Percentiles rank a stretch among this genome's conserved stretches.
Conservation (phyloP, 2,888 invertebrate species). For the Caenorhabditis sp. region DNA sequence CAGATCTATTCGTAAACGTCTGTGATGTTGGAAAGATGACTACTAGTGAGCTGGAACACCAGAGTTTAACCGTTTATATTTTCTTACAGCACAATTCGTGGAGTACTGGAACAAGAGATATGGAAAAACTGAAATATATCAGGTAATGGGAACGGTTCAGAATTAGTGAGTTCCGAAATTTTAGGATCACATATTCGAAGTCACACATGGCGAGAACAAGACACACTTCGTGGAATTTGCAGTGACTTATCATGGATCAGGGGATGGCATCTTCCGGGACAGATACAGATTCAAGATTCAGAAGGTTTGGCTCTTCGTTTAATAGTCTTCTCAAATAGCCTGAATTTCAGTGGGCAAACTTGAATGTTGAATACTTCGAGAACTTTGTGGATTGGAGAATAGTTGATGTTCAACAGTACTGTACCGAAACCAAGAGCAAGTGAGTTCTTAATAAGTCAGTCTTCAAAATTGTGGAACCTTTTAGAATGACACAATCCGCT, state of each 20-base stretch:
- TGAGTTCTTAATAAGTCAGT: background rate
- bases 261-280: constrained; percentile 1
- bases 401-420: constrained; percentile 1
- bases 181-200: constrained; percentile 14
- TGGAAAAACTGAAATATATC: constrained; percentile 16
- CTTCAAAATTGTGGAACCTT: background rate
- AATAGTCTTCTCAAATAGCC: background rate
- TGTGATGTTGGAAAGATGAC: constrained; percentile 40
- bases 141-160: background rate
- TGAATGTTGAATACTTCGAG: constrained; percentile 16
- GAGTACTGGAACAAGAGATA: constrained; percentile 43
- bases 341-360: constrained; percentile 24
- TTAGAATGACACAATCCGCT: constrained; percentile 26
- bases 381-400: constrained; percentile 29
- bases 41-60: background rate
- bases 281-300: constrained; percentile 19
- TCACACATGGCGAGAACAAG: background rate
- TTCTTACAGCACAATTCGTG: constrained; percentile 32
- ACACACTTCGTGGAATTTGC: constrained; percentile 20
- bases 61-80: too few relatives aligned
- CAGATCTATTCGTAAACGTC: background rate
- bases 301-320: background rate
- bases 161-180: too few relatives aligned
- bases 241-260: constrained; percentile 15
- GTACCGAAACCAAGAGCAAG: constrained; percentile 30